Conservation (phyloP, 2,113 vertebrate genomes). For the Oryzias woworae region DNA sequence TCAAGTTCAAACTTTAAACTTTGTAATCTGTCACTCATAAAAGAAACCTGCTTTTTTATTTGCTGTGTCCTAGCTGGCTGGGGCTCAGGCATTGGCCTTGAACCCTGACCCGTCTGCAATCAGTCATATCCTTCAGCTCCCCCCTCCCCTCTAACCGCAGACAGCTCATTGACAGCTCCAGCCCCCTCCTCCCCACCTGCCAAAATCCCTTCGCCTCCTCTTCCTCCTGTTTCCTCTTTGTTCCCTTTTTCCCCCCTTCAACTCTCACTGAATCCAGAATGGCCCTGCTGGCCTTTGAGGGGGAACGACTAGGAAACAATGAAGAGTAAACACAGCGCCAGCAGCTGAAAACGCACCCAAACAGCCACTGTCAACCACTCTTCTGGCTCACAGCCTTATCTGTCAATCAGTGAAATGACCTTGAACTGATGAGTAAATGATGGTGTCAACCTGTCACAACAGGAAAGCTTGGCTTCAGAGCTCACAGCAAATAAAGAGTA, state of each 20-base stretch:
- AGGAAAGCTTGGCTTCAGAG: conserved; percentile 51
- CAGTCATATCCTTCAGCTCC: conserved; percentile 82
- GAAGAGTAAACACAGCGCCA: conserved; percentile 58
- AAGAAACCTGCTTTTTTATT: too few species aligned
- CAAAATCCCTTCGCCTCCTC: conserved; percentile 25
- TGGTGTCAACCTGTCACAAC: conserved; percentile 69
- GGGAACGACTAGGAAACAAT: conserved; percentile 59
- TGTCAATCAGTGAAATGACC: conserved; percentile 70
- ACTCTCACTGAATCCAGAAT: conserved; percentile 51
- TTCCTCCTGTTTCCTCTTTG: conserved; percentile 61
- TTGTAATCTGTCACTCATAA: too few species aligned
- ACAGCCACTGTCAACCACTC: conserved; percentile 54
- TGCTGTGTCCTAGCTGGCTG: conserved; percentile 18
- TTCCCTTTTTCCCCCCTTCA: conserved; percentile 34
- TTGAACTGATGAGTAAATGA: conserved; percentile 71
- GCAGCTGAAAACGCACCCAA: conserved; percentile 67
- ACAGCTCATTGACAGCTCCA: conserved; percentile 64
- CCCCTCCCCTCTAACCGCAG: conserved; percentile 68
- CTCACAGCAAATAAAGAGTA: conserved; percentile 65
- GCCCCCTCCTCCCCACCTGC: conserved; percentile 14
- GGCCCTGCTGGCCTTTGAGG: conserved; percentile 55
- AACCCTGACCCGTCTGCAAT: conserved; percentile 81
- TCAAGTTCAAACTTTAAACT: too few species aligned
- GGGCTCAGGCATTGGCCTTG: conserved; percentile 74
- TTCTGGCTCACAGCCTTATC: conserved; percentile 52